Conservation (phyloP, 2,888 invertebrate species). For the Hermaeophaga mercurialis region DNA sequence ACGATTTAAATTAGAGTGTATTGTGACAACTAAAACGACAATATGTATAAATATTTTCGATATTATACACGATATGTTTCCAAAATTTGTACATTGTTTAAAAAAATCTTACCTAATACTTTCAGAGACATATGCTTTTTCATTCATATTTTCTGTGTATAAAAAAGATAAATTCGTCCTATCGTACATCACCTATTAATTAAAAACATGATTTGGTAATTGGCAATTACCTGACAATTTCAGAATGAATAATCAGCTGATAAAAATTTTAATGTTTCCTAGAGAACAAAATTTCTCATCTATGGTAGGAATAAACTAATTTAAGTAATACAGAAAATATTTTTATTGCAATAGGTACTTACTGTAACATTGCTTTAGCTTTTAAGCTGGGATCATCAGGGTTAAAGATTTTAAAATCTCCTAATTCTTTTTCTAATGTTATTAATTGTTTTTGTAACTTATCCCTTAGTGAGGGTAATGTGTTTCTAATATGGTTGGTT, state of each 20-base stretch:
- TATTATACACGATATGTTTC: no score
- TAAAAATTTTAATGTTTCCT: not conserved
- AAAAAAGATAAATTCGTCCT: not conserved
- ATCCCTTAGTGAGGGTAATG: constrained; percentile 92
- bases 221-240: constrained; percentile 4
- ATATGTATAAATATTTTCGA: no score
- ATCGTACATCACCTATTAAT: constrained; percentile 13
- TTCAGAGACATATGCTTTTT: constrained; percentile 20
- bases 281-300: no score
- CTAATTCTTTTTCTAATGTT: constrained; percentile 96
- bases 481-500: constrained; percentile 98
- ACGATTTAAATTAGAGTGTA: no score
- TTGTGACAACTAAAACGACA: no score
- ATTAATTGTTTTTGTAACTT: constrained; percentile 95
- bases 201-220: constrained; percentile 12
- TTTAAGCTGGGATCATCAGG: constrained; percentile 98
- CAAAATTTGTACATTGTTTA: no score
- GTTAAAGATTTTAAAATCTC: constrained; percentile 97
- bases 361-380: constrained; percentile 99
- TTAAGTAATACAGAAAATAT: no score
- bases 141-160: constrained; percentile 13
- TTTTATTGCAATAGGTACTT: constrained; percentile 61
- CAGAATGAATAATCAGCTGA: constrained; percentile 5
- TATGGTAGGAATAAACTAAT: no score
- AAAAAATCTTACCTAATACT: constrained; percentile 26